Evolutionary conservation across 2,888 invertebrate species (phyloP).

Genomic region (Cerceris ruficornis): DNA sequence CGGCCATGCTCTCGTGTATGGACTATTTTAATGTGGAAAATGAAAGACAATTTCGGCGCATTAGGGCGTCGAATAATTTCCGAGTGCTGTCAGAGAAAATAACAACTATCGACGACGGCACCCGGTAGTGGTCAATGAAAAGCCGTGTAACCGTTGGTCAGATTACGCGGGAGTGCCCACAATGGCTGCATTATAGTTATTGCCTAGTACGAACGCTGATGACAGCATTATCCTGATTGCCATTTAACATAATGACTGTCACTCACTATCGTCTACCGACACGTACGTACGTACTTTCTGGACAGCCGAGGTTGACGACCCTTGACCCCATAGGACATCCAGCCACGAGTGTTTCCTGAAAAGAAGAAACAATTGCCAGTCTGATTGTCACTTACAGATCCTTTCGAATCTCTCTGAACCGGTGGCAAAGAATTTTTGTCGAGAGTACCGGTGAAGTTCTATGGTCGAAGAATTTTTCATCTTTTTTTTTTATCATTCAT

Average conservation of each 20-base stretch:
- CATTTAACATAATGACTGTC: slow-evolving; percentile 78
- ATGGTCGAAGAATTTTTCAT: no score
- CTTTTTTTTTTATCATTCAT: no score
- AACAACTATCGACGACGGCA: slow-evolving; percentile 12
- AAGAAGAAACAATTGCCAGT: slow-evolving; percentile 62
- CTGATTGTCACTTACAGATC: slow-evolving; percentile 48
- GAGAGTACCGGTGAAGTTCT: no score
- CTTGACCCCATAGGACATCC: slow-evolving; percentile 58
- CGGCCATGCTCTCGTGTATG: neutral
- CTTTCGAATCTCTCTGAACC: neutral
- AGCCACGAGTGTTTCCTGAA: slow-evolving; percentile 60
- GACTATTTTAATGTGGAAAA: neutral
- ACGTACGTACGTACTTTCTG: slow-evolving; percentile 59
- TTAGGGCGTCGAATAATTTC: neutral
- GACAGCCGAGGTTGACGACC: slow-evolving; percentile 69
- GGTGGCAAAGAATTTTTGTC: neutral
- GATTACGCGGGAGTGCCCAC: slow-evolving; percentile 68
- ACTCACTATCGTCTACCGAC: slow-evolving; percentile 62
- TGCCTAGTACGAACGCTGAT: slow-evolving; percentile 72
- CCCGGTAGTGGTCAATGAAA: slow-evolving; percentile 71
- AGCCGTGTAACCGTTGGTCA: slow-evolving; percentile 56
- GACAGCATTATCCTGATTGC: slow-evolving; percentile 79
- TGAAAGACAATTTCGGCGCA: neutral
- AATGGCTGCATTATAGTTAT: slow-evolving; percentile 69
- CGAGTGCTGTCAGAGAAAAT: neutral